Base-by-base conservation (phyloP, 2,113 vertebrate species). In the Laticauda colubrina region DNA sequence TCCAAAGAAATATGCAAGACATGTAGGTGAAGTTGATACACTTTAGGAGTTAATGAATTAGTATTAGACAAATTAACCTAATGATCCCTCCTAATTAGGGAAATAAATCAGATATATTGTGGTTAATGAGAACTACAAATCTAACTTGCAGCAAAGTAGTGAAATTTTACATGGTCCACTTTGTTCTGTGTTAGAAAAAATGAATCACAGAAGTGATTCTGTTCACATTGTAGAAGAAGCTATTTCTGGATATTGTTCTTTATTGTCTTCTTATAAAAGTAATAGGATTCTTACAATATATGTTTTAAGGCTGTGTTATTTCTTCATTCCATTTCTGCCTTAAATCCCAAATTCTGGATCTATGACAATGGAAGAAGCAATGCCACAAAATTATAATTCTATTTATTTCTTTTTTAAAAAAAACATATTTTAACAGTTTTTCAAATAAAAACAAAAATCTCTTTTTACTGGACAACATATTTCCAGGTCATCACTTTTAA, bases 1-100 rank as follows among this genome's bases (percentile, higher is more conserved):
- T 20, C 45, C 43, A 88, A 92, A 43, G 51, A 43, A 18, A 75
- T 7, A n/a, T 85, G 4, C 45, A 89, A 2, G 64, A 34, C 88
- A n/a, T 51, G 43, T 90, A 64, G 23, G n/a, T 64, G 88, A 93
- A 86, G 56, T 53, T 51, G 88, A 48, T 89, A n/a, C 69, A 64
- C 55, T 90, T 93, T 90, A 43, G 89, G 59, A 90, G 92, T 87
- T 61, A 20, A 39, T 93, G 55, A 90, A 93, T 93, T 57, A 85
- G 86, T 86, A 87, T 87, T 90, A 61, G 56, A 14, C 4, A 86
- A 93, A 93, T 90, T 93, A 90, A 90, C 59, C 43, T 87, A 93
- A 86, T 43, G 43, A 34, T 54, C 21, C 29, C n/a, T 39, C n/a
- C 12, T n/a, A 93, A 26, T 93, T 92, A 90, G 45, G 61, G 56